phyloP scores from a whole-genome alignment of 2,113 vertebrate genomes.

The Corvus hawaiiensis region DNA sequence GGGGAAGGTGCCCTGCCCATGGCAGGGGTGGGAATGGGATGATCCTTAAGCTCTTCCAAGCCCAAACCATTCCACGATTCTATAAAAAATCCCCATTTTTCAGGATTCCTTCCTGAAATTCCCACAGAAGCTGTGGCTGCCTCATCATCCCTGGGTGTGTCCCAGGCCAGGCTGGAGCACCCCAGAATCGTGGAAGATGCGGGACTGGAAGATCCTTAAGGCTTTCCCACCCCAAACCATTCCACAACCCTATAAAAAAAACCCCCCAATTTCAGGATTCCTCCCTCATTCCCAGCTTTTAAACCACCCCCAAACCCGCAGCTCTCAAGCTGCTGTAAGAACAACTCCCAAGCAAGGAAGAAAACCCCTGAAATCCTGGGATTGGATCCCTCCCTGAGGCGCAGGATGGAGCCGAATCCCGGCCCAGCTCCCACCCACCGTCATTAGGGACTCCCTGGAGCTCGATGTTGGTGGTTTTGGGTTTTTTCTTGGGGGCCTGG shows the following conservation, averaged over 20 bases:
- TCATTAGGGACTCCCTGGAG: conserved; percentile 96
- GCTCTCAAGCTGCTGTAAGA: not conserved
- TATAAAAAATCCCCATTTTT: not conserved
- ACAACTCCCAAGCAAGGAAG: not conserved
- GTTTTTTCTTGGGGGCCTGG: conserved; percentile 93
- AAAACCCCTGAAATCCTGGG: not conserved
- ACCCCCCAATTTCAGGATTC: not conserved
- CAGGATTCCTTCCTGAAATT: not conserved
- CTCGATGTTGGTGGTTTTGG: conserved; percentile 95
- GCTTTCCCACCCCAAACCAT: not conserved
- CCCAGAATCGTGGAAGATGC: not conserved
- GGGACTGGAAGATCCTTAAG: no score
- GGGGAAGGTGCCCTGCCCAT: no score
- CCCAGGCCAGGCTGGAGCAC: not conserved
- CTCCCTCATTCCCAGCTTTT: not conserved
- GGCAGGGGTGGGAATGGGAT: no score
- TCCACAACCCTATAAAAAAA: not conserved
- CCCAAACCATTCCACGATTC: not conserved
- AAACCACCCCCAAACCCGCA: not conserved
- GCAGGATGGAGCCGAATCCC: not conserved
- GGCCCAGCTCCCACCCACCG: conserved; percentile 69
- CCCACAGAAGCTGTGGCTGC: not conserved
- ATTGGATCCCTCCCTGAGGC: not conserved
- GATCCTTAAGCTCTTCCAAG: no score
- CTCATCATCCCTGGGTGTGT: not conserved